Evolutionary conservation across 2,113 vertebrate genomes (phyloP).

Genomic region (Cyprichromis sp.): DNA sequence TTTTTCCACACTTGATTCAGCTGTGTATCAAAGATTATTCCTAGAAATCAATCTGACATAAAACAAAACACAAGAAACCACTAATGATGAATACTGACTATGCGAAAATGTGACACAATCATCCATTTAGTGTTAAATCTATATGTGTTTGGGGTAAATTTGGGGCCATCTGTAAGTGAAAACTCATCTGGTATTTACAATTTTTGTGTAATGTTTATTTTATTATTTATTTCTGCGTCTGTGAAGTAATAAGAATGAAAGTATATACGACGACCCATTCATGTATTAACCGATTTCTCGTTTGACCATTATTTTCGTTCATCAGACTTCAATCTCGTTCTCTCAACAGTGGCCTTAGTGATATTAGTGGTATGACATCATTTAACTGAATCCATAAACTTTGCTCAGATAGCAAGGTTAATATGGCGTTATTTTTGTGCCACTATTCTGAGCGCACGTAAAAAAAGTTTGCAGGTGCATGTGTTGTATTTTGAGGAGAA

Average conservation of each 20-base stretch:
- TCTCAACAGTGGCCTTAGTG: background rate
- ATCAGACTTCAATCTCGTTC: background rate
- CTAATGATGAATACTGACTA: background rate
- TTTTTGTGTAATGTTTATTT: background rate
- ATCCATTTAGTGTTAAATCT: background rate
- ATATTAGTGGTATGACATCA: background rate
- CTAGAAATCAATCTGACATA: background rate
- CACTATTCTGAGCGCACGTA: too few relatives aligned
- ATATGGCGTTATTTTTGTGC: too few relatives aligned
- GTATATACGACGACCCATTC: rapidly evolving
- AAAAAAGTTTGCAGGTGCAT: too few relatives aligned
- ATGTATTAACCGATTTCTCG: background rate
- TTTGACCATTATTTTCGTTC: background rate
- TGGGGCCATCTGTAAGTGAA: background rate
- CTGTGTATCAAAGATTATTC: background rate
- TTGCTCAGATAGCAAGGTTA: background rate
- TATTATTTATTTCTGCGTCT: background rate
- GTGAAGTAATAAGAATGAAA: background rate
- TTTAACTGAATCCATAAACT: background rate
- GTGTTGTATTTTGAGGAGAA: too few relatives aligned
- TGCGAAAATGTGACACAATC: background rate
- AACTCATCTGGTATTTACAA: rapidly evolving
- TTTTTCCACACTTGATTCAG: background rate
- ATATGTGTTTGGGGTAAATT: background rate
- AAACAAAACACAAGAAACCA: background rate